Conservation (phyloP, 2,113 vertebrate species). For the Gavialis gangeticus region DNA sequence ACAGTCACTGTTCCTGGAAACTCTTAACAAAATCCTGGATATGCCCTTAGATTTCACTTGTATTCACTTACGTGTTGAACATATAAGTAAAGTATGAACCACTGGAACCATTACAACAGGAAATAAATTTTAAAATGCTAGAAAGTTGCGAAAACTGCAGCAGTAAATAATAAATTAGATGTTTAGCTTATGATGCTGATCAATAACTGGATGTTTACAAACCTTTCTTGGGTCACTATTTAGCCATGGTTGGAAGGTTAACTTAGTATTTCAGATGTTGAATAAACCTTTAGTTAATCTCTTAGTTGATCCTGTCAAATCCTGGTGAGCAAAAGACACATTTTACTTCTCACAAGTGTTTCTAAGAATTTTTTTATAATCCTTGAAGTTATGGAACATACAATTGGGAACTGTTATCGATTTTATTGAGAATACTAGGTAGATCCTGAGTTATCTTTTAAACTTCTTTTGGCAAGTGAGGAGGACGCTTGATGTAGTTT, state of each 20-base stretch:
- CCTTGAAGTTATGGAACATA: too few relatives aligned
- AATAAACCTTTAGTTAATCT: slow-evolving; percentile 38
- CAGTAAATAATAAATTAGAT: background rate
- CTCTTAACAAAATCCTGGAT: too few relatives aligned
- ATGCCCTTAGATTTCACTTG: too few relatives aligned
- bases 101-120: background rate
- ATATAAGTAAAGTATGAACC: background rate
- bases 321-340: background rate
- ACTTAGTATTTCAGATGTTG: background rate
- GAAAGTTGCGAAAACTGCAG: background rate
- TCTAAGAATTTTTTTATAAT: background rate
- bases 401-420: too few relatives aligned
- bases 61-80: background rate
- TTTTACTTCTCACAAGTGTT: background rate
- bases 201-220: background rate
- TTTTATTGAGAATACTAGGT: background rate
- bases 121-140: background rate
- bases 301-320: background rate
- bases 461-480: background rate
- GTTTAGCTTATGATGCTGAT: background rate
- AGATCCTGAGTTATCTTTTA: background rate
- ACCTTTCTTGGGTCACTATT: background rate
- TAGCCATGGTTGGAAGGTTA: background rate
- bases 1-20: too few relatives aligned
- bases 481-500: background rate